Base-by-base conservation (phyloP, 64 coral and sea anemone genomes). In the Porites australiensis region DNA sequence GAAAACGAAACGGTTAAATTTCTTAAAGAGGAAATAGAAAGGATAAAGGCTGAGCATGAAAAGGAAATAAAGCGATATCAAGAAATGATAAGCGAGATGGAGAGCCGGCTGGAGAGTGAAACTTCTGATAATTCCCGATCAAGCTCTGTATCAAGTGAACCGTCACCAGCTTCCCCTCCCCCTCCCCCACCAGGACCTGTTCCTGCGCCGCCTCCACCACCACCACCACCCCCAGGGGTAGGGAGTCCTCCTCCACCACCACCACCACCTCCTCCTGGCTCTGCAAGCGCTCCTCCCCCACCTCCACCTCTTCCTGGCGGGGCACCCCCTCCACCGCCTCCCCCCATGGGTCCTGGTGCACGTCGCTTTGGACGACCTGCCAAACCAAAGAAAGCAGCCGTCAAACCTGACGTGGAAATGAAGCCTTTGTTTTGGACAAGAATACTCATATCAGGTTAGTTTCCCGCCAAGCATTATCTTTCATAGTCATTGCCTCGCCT, bases 391-490 rank as follows among this genome's bases (percentile, higher is more conserved):
- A 98, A 98, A 73, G 67, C 71, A 5, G 88, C 87, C 43, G 91
- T 90, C 46, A 99, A 99, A 58, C 98, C 98, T n/a, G 94, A 92
- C 19, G 92, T 96, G 18, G 98, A 99, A 62, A 99, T 99, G 98
- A 99, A 95, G 83, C 98, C 98, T n/a, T 83, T 99, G 83, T 99
- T 99, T 86, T 99, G 98, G 98, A 93, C 95, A 57, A 96, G 98
- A 89, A 99, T 99, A 16, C 53, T 99, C 8, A 69, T 89, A 62
- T 89, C 90, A 84, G 81, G 81, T 84, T 84, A 22, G 71, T 77
- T 72, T 75, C 64, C 4, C 58, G 47, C 18, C n/a, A 9, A n/a
- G 22, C 22, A 18, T 22, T 81, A 70, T n/a, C 66, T 21, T 2
- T 57, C 12, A 57, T 37, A 37, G 27, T 37, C 27, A 37, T 37